A percentile compares a stretch with the other conserved stretches of the same genome.
Evolutionary conservation across 2,888 invertebrate genomes (phyloP).

Genomic region (Patella ulyssiponensis): DNA sequence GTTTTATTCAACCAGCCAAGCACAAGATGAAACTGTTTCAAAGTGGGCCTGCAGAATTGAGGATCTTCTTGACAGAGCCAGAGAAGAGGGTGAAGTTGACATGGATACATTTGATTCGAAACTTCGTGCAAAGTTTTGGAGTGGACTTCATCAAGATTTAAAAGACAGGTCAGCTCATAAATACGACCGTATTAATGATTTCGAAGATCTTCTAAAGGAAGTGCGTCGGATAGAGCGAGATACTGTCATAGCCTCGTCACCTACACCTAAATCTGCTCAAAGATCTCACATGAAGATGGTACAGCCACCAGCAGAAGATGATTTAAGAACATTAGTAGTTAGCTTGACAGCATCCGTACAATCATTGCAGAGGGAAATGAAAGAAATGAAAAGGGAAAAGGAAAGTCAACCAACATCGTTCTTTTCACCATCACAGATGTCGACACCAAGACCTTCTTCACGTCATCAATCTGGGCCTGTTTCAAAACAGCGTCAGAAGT

Average conservation of each 20-base stretch:
- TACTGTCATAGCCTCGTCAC: not conserved
- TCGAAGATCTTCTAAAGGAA: not conserved
- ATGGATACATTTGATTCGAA: not conserved
- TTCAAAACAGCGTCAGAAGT: too few relatives aligned
- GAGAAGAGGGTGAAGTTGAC: not conserved
- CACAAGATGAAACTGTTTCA: not conserved
- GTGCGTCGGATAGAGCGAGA: not conserved
- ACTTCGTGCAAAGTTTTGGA: not conserved
- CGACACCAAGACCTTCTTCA: too few relatives aligned
- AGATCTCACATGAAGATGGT: not conserved
- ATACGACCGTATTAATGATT: not conserved
- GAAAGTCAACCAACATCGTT: not conserved
- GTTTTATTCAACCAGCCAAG: conserved; percentile 1
- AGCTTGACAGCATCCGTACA: not conserved
- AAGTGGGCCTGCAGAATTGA: not conserved
- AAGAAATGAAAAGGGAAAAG: not conserved
- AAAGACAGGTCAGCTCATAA: not conserved
- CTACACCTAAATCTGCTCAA: not conserved
- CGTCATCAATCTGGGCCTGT: too few relatives aligned
- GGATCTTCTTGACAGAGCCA: not conserved
- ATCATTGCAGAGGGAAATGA: not conserved
- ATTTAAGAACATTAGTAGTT: not conserved
- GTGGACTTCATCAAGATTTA: not conserved
- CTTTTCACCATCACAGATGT: too few relatives aligned
- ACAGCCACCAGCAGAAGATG: not conserved